Base-by-base conservation (phyloP, 1,140 invertebrate species). In the Musca vetustissima region DNA sequence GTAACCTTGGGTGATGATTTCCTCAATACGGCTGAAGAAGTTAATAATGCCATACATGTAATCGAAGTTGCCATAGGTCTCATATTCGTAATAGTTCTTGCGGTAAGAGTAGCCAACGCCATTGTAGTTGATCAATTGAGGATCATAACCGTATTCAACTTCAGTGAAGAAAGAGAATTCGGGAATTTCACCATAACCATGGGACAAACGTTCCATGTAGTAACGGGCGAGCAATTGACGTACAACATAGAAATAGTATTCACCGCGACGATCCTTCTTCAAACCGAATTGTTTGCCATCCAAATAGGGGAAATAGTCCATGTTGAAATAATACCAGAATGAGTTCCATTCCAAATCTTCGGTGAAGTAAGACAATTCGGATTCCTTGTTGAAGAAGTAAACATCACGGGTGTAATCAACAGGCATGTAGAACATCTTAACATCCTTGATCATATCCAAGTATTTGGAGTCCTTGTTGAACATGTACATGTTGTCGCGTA, bases 291-390 rank as follows among this genome's bases (percentile, higher is more conserved):
- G 71, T 24, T 86, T 80, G 70, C 84, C 83, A 71, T 80, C 83
- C 47, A 89, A 84, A 84, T 87, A 89, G 80, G 82, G 84, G 1
- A 91, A 89, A 71, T 87, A 88, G 19, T 87, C 85, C 25, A 91
- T 70, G 65, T 89, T 85, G 57, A 86, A 83, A 72, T 89, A 89
- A 73, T 87, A 88, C 78, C 92, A 91, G 73, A 88, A 89, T 1
- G 86, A 76, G 74, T 91, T 91, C 14, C 92, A 83, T 69, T 87
- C 88, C 65, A 88, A 83, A 79, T 92, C 92, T 71, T 93, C 88
- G 0, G 89, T 89, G 84, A 89, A 91, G 83, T 92, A 91, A 9
- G 85, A 83, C 14, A 93, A 66, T 55, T 85, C 88, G 93, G 78
- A 93, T 93, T 25, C 85, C 83, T 71, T 69, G 55, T 83, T 74